These are phyloP conservation scores for Matsumurasca onukii DNA, from an alignment of 1,140 invertebrate genomes.

Conservation along the genomic window DNA sequence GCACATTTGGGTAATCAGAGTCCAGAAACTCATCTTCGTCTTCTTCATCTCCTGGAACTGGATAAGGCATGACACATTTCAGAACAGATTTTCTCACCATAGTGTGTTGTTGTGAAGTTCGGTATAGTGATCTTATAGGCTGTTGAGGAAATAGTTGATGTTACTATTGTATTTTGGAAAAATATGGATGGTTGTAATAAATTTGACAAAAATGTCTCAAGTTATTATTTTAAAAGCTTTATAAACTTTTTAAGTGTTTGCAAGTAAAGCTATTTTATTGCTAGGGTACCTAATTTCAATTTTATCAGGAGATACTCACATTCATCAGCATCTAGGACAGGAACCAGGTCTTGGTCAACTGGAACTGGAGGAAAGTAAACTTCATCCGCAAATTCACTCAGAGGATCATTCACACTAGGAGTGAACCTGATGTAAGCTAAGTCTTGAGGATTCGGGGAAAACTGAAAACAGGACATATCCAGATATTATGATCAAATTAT, in stretches of 20 bases:
- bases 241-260: too few relatives aligned
- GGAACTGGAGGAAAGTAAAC: slow-evolving; percentile 67
- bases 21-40: slow-evolving; percentile 33
- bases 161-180: too few relatives aligned
- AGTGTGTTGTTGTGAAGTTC: too few relatives aligned
- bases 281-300: too few relatives aligned
- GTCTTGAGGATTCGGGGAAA: slow-evolving; percentile 59
- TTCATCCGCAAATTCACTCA: slow-evolving; percentile 71
- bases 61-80: too few relatives aligned
- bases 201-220: too few relatives aligned
- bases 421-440: slow-evolving; percentile 77
- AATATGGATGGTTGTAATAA: too few relatives aligned
- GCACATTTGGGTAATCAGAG: not conserved
- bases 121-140: too few relatives aligned
- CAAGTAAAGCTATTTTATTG: too few relatives aligned
- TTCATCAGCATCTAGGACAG: not conserved
- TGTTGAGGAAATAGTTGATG: too few relatives aligned
- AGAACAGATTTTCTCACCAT: too few relatives aligned
- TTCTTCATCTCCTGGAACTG: slow-evolving; percentile 21
- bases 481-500: not conserved
- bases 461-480: slow-evolving; percentile 14
- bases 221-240: too few relatives aligned
- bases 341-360: not conserved
- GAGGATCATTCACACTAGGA: slow-evolving; percentile 63
- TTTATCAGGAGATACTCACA: not conserved